A percentile compares a stretch with the other conserved stretches of the same genome.
These are phyloP conservation scores for Scophthalmus maximus DNA, from an alignment of 2,113 vertebrate genomes.

Conservation along the genomic window DNA sequence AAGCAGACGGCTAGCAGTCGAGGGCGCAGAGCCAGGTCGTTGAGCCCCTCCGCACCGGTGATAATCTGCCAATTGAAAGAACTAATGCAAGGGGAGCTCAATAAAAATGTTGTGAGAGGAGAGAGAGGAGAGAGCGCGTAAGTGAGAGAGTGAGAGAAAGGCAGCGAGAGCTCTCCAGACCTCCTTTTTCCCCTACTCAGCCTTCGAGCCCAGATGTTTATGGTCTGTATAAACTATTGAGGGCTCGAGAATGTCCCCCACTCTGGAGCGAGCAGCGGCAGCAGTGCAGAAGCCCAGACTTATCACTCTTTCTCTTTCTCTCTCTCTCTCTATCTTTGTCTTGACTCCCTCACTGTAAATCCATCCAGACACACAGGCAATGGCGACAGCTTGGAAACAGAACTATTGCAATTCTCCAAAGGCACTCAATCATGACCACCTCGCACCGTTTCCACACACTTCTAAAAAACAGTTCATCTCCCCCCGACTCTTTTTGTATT, in stretches of 20 bases:
- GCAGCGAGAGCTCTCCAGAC: conserved; percentile 57
- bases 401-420: conserved; percentile 72
- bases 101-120: conserved; percentile 78
- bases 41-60: conserved; percentile 72
- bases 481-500: conserved; percentile 5
- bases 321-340: conserved; percentile 47
- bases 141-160: conserved; percentile 30
- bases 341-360: conserved; percentile 74
- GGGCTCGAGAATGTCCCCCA: conserved; percentile 80
- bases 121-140: conserved; percentile 54
- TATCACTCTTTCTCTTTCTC: conserved; percentile 68
- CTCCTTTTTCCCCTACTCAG: conserved; percentile 80
- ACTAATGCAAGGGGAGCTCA: conserved; percentile 74
- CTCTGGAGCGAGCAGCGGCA: conserved; percentile 67
- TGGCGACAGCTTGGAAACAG: conserved; percentile 79
- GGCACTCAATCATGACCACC: conserved; percentile 72
- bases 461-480: conserved; percentile 40
- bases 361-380: conserved; percentile 74
- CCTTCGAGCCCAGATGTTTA: conserved; percentile 83
- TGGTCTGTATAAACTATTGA: conserved; percentile 85
- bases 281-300: conserved; percentile 76
- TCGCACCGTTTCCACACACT: conserved; percentile 63
- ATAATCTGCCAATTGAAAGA: conserved; percentile 83
- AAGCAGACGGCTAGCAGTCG: conserved; percentile 66
- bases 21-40: conserved; percentile 69